Evolutionary conservation across 1,140 invertebrate genomes (phyloP).

Genomic region (Parapsyche elsis): DNA sequence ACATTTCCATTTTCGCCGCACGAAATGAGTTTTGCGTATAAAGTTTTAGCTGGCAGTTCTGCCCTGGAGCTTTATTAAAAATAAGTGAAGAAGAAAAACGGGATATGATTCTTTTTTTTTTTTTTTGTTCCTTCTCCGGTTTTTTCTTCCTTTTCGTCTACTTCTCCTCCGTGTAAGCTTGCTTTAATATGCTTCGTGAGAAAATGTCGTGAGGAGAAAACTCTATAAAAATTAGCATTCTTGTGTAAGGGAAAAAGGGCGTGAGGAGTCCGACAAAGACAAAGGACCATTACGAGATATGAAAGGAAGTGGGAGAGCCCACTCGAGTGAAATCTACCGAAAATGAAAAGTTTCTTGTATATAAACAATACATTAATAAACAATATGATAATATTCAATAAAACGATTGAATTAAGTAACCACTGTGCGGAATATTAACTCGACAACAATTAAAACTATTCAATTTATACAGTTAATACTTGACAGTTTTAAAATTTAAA

Average conservation of each 20-base stretch:
- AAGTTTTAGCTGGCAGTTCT: constrained; percentile 7
- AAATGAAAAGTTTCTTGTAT: not conserved
- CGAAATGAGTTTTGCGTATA: constrained; percentile 9
- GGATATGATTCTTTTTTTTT: constrained; percentile 21
- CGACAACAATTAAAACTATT: too few species aligned
- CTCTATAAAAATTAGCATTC: constrained; percentile 32
- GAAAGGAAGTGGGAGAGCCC: not conserved
- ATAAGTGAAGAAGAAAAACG: constrained; percentile 33
- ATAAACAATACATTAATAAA: not conserved
- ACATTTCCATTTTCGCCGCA: constrained; percentile 11
- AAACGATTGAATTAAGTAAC: too few species aligned
- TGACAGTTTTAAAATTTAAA: too few species aligned
- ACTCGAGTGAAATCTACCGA: not conserved
- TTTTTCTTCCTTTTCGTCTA: not conserved
- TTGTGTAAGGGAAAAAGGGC: not conserved
- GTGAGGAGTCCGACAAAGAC: not conserved
- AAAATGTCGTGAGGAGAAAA: constrained; percentile 18
- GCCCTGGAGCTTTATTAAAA: constrained; percentile 28
- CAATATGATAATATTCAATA: not conserved
- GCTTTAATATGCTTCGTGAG: constrained; percentile 19
- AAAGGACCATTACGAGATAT: not conserved
- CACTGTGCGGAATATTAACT: too few species aligned
- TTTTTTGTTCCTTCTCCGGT: not conserved
- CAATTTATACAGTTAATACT: too few species aligned
- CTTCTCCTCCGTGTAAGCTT: not conserved